Evolutionary conservation across 2,888 invertebrate genomes (phyloP).

Genomic region (Argyresthia goedartella): DNA sequence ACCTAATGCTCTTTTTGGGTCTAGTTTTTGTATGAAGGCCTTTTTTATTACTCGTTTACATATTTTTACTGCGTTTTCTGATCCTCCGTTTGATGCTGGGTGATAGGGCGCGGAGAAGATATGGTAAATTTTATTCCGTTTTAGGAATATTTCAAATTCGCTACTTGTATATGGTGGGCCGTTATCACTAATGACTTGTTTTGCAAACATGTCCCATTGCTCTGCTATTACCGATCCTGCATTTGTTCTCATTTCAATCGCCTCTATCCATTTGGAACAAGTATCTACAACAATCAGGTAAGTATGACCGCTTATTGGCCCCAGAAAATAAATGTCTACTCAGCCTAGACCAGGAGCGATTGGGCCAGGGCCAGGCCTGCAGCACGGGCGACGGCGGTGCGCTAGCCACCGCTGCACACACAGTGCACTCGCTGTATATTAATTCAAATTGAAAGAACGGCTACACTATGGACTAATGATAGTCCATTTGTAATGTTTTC

Average conservation of each 20-base stretch:
- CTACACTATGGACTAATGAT: too few species aligned
- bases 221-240: not conserved
- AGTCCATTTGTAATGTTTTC: too few species aligned
- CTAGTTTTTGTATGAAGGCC: too few species aligned
- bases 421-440: not conserved
- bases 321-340: constrained; percentile 1
- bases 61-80: not conserved
- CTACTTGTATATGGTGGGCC: not conserved
- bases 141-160: not conserved
- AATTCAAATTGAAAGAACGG: not conserved
- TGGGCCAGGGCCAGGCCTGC: not conserved
- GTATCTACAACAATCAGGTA: not conserved
- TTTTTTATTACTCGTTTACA: not conserved
- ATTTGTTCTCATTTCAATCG: not conserved
- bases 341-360: not conserved
- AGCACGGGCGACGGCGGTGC: not conserved
- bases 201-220: not conserved
- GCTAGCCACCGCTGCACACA: not conserved
- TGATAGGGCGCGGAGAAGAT: not conserved
- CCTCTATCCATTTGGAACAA: not conserved
- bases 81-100: not conserved
- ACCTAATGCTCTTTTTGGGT: too few species aligned
- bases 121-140: not conserved
- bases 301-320: not conserved
- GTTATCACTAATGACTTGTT: not conserved